Evolutionary conservation across 2,797 vertebrate species (phyloP).

Genomic region (Crypturellus tataupa): DNA sequence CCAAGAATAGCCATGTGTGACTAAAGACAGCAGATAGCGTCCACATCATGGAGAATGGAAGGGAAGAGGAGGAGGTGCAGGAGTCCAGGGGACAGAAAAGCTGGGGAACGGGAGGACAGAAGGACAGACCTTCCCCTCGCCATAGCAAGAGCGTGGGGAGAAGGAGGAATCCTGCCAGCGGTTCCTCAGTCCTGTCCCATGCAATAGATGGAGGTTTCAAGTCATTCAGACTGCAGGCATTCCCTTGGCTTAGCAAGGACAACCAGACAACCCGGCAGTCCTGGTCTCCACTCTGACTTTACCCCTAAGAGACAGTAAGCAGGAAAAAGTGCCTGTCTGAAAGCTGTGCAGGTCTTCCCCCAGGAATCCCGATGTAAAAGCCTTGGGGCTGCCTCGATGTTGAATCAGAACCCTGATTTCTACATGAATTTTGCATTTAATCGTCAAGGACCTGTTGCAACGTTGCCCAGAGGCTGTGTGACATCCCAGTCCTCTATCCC

Average conservation of each 20-base stretch:
- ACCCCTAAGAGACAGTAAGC: background rate
- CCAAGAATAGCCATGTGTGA: background rate
- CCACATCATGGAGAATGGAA: background rate
- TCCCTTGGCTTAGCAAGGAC: background rate
- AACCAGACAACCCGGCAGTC: background rate
- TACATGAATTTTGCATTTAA: conserved; percentile 38
- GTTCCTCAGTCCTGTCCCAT: background rate
- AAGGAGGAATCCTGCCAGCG: rapidly evolving
- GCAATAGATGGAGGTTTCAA: background rate
- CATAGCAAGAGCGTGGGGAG: background rate
- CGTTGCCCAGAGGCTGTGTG: background rate
- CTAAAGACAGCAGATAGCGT: too few species aligned
- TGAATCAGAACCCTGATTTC: conserved; percentile 39
- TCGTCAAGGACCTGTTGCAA: conserved; percentile 50
- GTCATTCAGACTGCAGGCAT: background rate
- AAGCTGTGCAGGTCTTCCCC: conserved; percentile 23
- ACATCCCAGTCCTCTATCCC: background rate
- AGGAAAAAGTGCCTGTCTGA: background rate
- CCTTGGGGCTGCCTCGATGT: conserved; percentile 36
- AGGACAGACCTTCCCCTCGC: background rate
- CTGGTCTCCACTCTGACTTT: background rate
- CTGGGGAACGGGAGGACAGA: background rate
- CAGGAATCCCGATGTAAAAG: background rate
- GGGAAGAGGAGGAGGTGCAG: background rate
- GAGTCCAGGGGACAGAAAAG: background rate